Evolutionary conservation across 2,113 vertebrate genomes (phyloP), one percentile per base, ranked within the genome.

Genomic region (Drymodes brunneopygia): DNA sequence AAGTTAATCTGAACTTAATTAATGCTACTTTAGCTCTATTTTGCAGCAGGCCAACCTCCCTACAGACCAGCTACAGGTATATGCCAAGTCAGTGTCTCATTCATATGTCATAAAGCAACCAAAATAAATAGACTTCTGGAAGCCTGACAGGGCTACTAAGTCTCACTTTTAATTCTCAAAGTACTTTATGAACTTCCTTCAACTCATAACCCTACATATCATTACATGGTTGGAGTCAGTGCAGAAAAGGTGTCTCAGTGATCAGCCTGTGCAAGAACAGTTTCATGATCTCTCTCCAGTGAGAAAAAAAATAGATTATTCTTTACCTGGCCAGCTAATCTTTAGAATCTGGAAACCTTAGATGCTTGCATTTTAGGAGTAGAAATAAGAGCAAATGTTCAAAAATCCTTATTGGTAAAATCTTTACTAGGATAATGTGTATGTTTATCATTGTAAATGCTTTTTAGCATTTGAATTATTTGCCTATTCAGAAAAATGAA

Each of bases 361-460:
- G 87, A 92, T 51, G 67, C 38, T 77, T 78, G 50, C 40, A 64
- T 74, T 86, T 95, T 92, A 88, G 45, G 28, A 28, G 51, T 6
- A 88, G 60, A 92, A 90, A 83, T 90, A 81, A 70, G 74, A 88
- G 83, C n/a, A 71, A 83, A 92, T 70, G 45, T 65, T 57, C 84
- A 48, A 93, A 94, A 97, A 92, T 81, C 72, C 64, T 84, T 78
- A 85, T 72, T 80, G 89, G 86, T 47, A 88, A 93, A 74, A 86
- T 66, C 71, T 90, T 88, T 42, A 62, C 75, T 31, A 50, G 17
- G 35, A 58, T 47, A 94, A 92, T 11, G 29, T 10, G n/a, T 14
- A 35, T 17, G 12, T 31, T 90, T 66, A n/a, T 47, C 64, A 28
- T 33, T 65, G 47, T 10, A 81, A 90, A 62, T 27, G 31, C 40